A percentile compares a stretch with the other conserved stretches of the same genome.
Conservation (phyloP, 2,888 invertebrate genomes). For the Platerodrilus igneus region DNA sequence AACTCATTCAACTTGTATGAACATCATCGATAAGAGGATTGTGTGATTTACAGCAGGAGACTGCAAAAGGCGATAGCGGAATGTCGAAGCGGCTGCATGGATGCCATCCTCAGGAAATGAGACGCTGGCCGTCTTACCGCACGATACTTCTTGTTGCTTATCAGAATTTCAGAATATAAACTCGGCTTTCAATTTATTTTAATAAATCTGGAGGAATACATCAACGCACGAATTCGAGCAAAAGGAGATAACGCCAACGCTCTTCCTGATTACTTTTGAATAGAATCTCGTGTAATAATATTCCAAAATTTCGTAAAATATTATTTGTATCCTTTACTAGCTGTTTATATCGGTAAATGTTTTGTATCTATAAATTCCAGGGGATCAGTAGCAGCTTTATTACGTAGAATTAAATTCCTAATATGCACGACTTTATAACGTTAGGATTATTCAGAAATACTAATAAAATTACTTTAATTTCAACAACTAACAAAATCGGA, state of each 20-base stretch:
- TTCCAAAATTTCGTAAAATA: no score
- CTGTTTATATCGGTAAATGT: no score
- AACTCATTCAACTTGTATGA: constrained; percentile 10
- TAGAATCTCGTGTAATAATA: no score
- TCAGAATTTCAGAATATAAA: constrained; percentile 34
- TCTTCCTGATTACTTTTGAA: constrained; percentile 29
- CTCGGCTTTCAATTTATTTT: constrained; percentile 49
- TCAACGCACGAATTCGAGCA: constrained; percentile 45
- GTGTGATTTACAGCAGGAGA: constrained; percentile 30
- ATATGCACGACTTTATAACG: no score
- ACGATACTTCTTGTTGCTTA: constrained; percentile 40
- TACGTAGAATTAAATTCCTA: no score
- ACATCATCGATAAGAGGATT: constrained; percentile 22
- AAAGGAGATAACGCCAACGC: constrained; percentile 36
- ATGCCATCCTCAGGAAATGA: constrained; percentile 33
- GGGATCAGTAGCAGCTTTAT: no score
- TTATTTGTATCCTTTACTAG: no score
- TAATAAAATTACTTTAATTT: no score
- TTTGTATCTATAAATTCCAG: no score
- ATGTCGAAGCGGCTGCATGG: constrained; percentile 26
- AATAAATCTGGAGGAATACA: constrained; percentile 48
- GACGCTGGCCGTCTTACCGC: constrained; percentile 34
- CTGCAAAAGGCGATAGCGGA: constrained; percentile 30
- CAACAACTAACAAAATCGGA: no score
- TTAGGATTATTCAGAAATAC: no score